Base-by-base conservation (phyloP, 2,797 vertebrate species). In the Meriones psammophilus region DNA sequence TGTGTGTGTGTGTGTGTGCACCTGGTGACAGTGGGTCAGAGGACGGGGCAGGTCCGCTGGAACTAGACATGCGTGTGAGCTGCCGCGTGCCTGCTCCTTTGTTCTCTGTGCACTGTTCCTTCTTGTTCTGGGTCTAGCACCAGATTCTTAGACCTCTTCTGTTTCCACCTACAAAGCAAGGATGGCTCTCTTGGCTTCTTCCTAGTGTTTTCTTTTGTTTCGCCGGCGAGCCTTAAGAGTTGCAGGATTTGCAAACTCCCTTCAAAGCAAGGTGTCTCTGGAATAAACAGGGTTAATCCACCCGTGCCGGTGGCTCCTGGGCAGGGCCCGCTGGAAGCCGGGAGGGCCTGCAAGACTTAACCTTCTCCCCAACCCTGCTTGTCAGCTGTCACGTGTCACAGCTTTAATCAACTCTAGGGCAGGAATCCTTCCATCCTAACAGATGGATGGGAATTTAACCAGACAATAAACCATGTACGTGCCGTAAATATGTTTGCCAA, bases 401-500 rank as follows among this genome's bases (percentile, higher is more conserved):
- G 95, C 79, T 85, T 71, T 94, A 17, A 80, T 94, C 94, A 89
- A 62, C 87, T 93, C 87, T 10, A 62, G 95, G 97, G 89, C 50
- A 95, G 95, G 97, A 97, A 94, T 36, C 42, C 66, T 94, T 93
- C 97, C 97, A 74, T 93, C 73, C 94, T 92, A 97, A 96, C 98
- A 97, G 98, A 98, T 97, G 98, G 97, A 66, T 95, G 76, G 54
- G 88, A 93, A 90, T 4, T 12, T 93, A 93, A 93, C 42, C 94
- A 97, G 98, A 97, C 97, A 97, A 96, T 96, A 96, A 96, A 96
- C 89, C 94, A 39, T 83, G 95, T 94, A 81, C 84, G 94, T 92
- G 91, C 88, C 97, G 86, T 97, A 97, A 97, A 96, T 91, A 88
- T 88, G 93, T 98, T 96, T 96, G 98, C 98, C 88, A 93, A 98